Base-by-base conservation (phyloP, 2,113 vertebrate species). In the Psettodes erumei region DNA sequence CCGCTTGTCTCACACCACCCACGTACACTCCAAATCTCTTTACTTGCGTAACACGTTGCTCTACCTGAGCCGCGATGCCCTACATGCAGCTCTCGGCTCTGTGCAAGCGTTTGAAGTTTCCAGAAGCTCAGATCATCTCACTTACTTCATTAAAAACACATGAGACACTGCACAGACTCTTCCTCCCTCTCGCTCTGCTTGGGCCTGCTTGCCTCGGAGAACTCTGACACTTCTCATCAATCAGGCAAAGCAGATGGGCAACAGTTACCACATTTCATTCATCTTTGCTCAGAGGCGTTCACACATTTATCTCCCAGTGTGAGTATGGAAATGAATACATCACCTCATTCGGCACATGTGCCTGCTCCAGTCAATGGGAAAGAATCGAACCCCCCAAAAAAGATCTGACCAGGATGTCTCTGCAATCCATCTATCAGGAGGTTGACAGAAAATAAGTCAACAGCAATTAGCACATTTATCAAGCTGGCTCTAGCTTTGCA, bases 81-180 rank as follows among this genome's bases (percentile, higher is more conserved):
- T 81, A 81, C 60, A 81, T 84, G 68, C 65, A 42, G 68, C 59
- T 70, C 69, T 42, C 48, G 54, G 70, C 69, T 75, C 5, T 6
- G 23, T 43, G 37, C 27, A 2, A 74, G 79, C 70, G 87, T 86
- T 86, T 85, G 85, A 89, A 83, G 90, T 79, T 56, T 82, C 71
- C 75, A 88, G 83, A 40, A 82, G 84, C 87, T 87, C 81, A 74
- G 81, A 88, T 90, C 84, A 66, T 75, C 82, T 86, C 81, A 33
- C 86, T 77, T 79, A 81, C 89, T 83, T 90, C 90, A 92, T 92
- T 88, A 92, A 90, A 92, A 91, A 90, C 87, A 83, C 78, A 92
- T 86, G 85, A 89, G 82, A 78, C 3, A 4, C 69, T 75, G 5
- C 84, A 64, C 50, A 72, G 77, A 64, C 61, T 67, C 77, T 65